phyloP scores from a whole-genome alignment of 92 coral and sea anemone genomes.

The Palythoa grandiflora region DNA sequence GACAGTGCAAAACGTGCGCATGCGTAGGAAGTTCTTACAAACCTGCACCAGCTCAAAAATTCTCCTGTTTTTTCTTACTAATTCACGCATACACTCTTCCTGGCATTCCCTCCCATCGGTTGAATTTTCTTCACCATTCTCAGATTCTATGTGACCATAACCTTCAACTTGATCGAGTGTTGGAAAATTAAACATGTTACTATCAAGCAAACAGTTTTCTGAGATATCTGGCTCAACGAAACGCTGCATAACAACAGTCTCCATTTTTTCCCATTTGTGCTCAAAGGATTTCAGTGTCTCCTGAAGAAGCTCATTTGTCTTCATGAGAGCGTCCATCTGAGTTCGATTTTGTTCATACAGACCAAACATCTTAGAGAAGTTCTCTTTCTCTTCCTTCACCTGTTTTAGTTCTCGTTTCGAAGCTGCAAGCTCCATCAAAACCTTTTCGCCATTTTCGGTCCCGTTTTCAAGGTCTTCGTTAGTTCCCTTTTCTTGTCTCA shows the following conservation, averaged over 20 bases:
- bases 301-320: constrained; percentile 33
- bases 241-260: neutral
- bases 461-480: neutral
- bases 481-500: neutral
- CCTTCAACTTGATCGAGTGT: neutral
- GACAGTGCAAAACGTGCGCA: constrained; percentile 47
- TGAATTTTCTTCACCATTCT: neutral
- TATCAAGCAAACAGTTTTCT: neutral
- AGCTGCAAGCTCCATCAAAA: neutral
- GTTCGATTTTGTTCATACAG: constrained; percentile 18
- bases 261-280: constrained; percentile 23
- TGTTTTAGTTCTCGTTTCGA: constrained; percentile 11
- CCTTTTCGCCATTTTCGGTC: constrained; percentile 2
- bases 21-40: constrained; percentile 54
- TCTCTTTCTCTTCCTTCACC: constrained; percentile 19
- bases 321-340: constrained; percentile 28
- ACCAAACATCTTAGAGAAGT: constrained; percentile 4
- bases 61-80: constrained; percentile 72
- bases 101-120: neutral
- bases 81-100: constrained; percentile 61
- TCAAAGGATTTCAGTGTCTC: constrained; percentile 25
- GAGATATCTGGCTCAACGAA: neutral
- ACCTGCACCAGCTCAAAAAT: constrained; percentile 80
- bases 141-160: neutral
- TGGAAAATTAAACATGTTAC: neutral